These are phyloP conservation scores for Drosophila setosimentum DNA, from an alignment of 2,888 invertebrate species.

Conservation along the genomic window DNA sequence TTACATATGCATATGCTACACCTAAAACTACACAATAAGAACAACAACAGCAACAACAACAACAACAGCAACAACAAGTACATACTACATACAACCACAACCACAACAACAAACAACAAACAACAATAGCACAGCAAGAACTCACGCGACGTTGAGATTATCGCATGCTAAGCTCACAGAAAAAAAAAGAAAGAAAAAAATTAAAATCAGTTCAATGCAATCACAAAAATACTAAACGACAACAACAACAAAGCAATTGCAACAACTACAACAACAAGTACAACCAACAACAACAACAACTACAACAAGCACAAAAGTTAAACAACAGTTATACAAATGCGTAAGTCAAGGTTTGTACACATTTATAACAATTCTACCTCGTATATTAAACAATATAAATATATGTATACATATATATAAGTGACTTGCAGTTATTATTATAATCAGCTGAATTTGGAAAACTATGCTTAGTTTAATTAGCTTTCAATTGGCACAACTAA, in stretches of 20 bases:
- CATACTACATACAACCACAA: slow-evolving; percentile 54
- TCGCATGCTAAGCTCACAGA: slow-evolving; percentile 72
- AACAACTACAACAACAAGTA: slow-evolving; percentile 71
- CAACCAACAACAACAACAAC: slow-evolving; percentile 54
- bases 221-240: slow-evolving; percentile 70
- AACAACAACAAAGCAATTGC: slow-evolving; percentile 69
- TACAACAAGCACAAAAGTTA: slow-evolving; percentile 68
- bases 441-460: slow-evolving; percentile 32
- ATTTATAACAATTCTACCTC: slow-evolving; percentile 34
- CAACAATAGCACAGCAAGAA: slow-evolving; percentile 67
- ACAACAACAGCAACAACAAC: slow-evolving; percentile 26
- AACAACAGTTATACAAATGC: slow-evolving; percentile 70
- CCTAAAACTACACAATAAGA: slow-evolving; percentile 56
- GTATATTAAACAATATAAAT: slow-evolving; percentile 11
- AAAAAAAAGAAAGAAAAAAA: neutral
- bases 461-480: slow-evolving; percentile 42
- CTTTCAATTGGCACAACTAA: slow-evolving; percentile 59
- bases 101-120: slow-evolving; percentile 42
- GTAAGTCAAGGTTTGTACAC: slow-evolving; percentile 81
- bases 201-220: slow-evolving; percentile 65
- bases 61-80: slow-evolving; percentile 33
- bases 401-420: slow-evolving; percentile 15
- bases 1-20: slow-evolving; percentile 55
- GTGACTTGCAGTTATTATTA: slow-evolving; percentile 5
- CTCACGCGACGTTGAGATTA: slow-evolving; percentile 66